A percentile compares a stretch with the other conserved stretches of the same genome.
phyloP scores from a whole-genome alignment of 2,113 vertebrate genomes.

The Himantopus leucocephalus region DNA sequence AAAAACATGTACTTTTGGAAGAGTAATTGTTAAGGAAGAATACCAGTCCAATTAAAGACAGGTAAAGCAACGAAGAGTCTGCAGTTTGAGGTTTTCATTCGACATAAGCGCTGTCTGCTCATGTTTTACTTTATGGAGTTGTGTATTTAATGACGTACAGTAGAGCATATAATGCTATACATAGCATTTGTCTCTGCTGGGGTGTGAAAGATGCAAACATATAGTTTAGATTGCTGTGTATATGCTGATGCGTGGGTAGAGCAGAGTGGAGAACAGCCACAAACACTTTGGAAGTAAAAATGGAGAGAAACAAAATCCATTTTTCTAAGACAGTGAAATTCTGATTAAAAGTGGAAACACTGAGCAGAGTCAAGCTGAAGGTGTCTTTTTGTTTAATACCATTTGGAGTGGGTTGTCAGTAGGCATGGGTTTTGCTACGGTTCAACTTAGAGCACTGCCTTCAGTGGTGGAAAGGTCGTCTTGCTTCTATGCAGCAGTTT shows the following conservation, averaged over 20 bases:
- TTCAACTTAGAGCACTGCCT: background rate
- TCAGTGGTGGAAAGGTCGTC: background rate
- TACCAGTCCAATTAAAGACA: background rate
- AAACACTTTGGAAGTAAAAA: background rate
- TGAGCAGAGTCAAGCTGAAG: background rate
- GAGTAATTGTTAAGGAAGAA: background rate
- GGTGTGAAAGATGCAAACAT: background rate
- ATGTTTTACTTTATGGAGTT: background rate
- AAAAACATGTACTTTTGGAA: background rate
- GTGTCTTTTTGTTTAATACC: background rate
- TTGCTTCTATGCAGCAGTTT: background rate
- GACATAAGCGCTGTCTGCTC: background rate
- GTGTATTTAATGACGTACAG: background rate
- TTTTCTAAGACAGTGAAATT: background rate
- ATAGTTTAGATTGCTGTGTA: background rate
- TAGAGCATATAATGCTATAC: background rate
- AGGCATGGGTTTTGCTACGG: background rate
- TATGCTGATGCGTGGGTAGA: rapidly evolving
- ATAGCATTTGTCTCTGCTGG: background rate
- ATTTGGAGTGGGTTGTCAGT: background rate
- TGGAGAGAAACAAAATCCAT: background rate
- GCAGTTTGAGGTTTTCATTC: background rate
- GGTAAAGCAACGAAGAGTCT: background rate
- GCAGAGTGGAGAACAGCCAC: background rate
- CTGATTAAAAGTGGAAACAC: background rate